A percentile compares a stretch with the other conserved stretches of the same genome.
phyloP scores from a whole-genome alignment of 2,113 vertebrate species.

The Myodes glareolus region DNA sequence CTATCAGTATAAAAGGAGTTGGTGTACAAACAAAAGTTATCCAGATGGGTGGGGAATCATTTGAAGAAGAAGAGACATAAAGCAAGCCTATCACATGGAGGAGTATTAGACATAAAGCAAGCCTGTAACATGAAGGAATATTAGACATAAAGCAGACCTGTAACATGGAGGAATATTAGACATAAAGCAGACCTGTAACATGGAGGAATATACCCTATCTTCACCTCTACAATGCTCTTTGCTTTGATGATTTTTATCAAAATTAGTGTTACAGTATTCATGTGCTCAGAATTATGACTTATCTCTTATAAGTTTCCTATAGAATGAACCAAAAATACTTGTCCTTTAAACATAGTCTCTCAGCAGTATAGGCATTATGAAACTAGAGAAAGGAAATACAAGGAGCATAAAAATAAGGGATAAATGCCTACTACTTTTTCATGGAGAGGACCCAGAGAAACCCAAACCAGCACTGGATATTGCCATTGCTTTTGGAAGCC shows the following conservation, averaged over 20 bases:
- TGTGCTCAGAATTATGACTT: neutral
- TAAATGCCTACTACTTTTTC: neutral
- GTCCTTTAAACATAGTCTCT: neutral
- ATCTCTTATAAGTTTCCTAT: neutral
- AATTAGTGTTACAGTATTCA: neutral
- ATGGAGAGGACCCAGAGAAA: neutral
- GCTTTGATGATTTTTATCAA: too few relatives aligned
- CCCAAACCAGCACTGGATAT: too few relatives aligned
- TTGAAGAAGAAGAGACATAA: neutral
- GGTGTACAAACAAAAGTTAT: neutral
- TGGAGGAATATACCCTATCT: neutral
- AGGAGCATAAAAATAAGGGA: neutral
- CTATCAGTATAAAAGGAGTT: neutral
- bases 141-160: too few relatives aligned
- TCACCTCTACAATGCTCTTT: neutral
- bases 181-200: rapidly evolving
- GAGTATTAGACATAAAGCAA: too few relatives aligned
- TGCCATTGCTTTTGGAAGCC: neutral
- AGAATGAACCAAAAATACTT: neutral
- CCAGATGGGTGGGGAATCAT: neutral
- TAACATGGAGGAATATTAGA: too few relatives aligned
- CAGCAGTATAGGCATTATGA: neutral
- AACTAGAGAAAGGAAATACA: too few relatives aligned
- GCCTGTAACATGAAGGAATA: too few relatives aligned
- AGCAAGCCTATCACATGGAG: too few relatives aligned